Conservation (phyloP, 2,888 invertebrate genomes). For the Choreutis nemorana region DNA sequence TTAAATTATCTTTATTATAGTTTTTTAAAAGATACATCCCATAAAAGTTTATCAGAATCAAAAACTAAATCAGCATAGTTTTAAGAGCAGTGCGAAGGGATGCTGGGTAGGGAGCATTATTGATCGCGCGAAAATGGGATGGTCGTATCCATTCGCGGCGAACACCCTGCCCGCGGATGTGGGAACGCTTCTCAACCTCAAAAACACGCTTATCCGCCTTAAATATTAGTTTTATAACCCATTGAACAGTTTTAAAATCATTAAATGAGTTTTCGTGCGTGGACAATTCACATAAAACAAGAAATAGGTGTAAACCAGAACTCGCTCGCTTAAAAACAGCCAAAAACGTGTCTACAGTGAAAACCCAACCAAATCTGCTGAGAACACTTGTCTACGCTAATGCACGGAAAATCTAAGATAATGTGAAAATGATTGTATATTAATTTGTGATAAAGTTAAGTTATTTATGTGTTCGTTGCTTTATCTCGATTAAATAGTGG, state of each 20-base stretch:
- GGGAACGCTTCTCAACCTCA: slow-evolving; percentile 44
- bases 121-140: slow-evolving; percentile 64
- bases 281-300: slow-evolving; percentile 12
- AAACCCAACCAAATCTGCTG: slow-evolving; percentile 8
- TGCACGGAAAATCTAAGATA: neutral
- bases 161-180: slow-evolving; percentile 56
- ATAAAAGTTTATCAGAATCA: neutral
- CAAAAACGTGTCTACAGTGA: slow-evolving; percentile 19
- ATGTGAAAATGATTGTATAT: slow-evolving; percentile 1
- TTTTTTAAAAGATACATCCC: slow-evolving; percentile 1
- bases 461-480: neutral
- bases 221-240: slow-evolving; percentile 30
- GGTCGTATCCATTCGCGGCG: slow-evolving; percentile 60
- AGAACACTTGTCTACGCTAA: neutral
- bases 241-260: no score
- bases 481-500: slow-evolving; percentile 14
- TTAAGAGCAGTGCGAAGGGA: slow-evolving; percentile 44
- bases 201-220: slow-evolving; percentile 48
- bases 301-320: no score
- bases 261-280: slow-evolving; percentile 15
- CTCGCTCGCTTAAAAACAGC: slow-evolving; percentile 9
- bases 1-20: neutral
- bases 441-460: slow-evolving; percentile 1
- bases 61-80: slow-evolving; percentile 3
- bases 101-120: slow-evolving; percentile 67